Evolutionary conservation across 2,797 vertebrate genomes (phyloP).

Genomic region (Argentina silus): DNA sequence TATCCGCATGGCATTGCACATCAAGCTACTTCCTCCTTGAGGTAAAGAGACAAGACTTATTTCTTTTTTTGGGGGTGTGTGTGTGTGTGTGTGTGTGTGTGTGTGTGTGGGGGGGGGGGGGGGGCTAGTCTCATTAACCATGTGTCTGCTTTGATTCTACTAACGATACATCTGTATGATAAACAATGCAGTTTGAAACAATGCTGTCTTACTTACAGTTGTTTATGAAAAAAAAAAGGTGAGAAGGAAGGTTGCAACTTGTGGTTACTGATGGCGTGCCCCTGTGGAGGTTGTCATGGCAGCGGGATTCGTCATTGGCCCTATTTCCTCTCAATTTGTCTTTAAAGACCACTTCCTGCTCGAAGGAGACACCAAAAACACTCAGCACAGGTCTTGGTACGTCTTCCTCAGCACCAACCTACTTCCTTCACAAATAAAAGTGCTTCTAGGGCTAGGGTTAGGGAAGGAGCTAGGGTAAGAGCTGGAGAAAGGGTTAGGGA

Average conservation of each 20-base stretch:
- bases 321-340: slow-evolving; percentile 32
- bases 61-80: too few relatives aligned
- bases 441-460: too few relatives aligned
- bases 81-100: too few relatives aligned
- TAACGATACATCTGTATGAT: not conserved
- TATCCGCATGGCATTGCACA: not conserved
- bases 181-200: not conserved
- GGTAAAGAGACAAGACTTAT: not conserved
- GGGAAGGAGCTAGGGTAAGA: too few relatives aligned
- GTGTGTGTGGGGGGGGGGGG: too few relatives aligned
- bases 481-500: too few relatives aligned
- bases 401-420: not conserved
- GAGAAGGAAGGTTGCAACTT: not conserved
- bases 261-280: slow-evolving; percentile 12
- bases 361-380: not conserved
- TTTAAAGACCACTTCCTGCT: slow-evolving; percentile 38
- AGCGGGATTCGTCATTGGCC: not conserved
- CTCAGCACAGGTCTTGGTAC: not conserved
- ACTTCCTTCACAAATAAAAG: not conserved
- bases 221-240: too few relatives aligned
- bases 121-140: not conserved
- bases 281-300: slow-evolving; percentile 8
- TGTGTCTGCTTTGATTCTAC: not conserved
- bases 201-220: too few relatives aligned
- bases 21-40: not conserved